Percentiles rank a stretch among this genome's conserved stretches.
phyloP scores from a whole-genome alignment of 2,888 invertebrate species.

The Metalampra italica region DNA sequence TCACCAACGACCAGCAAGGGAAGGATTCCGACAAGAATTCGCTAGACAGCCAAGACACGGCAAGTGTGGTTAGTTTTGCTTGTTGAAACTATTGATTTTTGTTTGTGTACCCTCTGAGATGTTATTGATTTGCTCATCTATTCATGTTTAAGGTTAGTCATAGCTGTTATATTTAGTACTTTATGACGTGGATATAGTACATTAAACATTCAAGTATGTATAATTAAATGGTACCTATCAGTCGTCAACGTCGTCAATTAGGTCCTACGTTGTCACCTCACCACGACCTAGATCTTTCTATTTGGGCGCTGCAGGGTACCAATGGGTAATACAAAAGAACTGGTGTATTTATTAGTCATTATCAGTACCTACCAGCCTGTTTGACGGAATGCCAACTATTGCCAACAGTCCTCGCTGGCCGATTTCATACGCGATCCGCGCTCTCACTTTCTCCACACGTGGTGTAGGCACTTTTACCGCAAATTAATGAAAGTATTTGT shows the following conservation, averaged over 20 bases:
- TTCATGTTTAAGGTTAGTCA: conserved; percentile 33
- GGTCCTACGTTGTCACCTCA: conserved; percentile 6
- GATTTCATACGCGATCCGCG: background rate
- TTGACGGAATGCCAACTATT: conserved; percentile 6
- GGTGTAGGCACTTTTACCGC: conserved; percentile 20
- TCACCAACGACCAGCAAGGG: conserved; percentile 65
- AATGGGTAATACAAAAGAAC: background rate
- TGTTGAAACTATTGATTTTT: conserved; percentile 69
- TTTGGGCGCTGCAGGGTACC: conserved; percentile 11
- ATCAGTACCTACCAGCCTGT: background rate
- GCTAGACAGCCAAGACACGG: conserved; percentile 73
- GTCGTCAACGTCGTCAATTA: background rate
- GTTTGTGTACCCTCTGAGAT: conserved; percentile 57
- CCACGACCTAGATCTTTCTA: conserved; percentile 44
- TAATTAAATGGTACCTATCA: background rate
- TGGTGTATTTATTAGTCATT: background rate
- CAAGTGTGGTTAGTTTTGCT: conserved; percentile 69
- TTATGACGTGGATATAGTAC: background rate
- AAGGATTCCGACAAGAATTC: conserved; percentile 73
- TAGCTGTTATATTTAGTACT: conserved; percentile 11
- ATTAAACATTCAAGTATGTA: too few species aligned
- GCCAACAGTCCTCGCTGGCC: background rate
- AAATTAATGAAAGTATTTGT: conserved; percentile 8
- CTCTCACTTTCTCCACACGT: conserved; percentile 14
- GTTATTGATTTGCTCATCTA: conserved; percentile 57